These are phyloP conservation scores for Drosophila kohkoa DNA, from an alignment of 1,140 invertebrate genomes.

Conservation along the genomic window DNA sequence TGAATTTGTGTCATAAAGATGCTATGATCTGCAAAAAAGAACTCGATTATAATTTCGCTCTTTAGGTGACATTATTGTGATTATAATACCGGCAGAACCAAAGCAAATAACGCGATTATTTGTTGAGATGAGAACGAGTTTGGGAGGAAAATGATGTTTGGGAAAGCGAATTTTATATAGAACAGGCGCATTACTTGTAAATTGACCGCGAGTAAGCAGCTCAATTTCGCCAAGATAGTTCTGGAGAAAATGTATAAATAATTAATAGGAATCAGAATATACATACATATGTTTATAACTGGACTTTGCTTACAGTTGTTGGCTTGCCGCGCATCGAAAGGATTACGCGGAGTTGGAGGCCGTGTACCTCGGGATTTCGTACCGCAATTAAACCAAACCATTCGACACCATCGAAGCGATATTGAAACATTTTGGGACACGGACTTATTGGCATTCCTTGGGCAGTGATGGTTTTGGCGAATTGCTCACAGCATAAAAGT, in stretches of 20 bases:
- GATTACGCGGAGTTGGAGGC: conserved; percentile 71
- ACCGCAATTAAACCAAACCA: conserved; percentile 79
- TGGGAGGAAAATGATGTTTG: conserved; percentile 75
- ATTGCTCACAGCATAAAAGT: conserved; percentile 60
- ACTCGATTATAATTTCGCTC: no score
- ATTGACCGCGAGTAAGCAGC: conserved; percentile 74
- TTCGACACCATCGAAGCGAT: conserved; percentile 75
- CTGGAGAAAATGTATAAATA: conserved; percentile 26
- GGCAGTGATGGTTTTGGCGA: conserved; percentile 45
- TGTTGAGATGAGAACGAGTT: conserved; percentile 68
- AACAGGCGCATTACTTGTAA: conserved; percentile 57
- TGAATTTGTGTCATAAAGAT: conserved; percentile 83
- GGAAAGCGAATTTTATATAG: conserved; percentile 80
- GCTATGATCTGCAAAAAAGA: conserved; percentile 63
- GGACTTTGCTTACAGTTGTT: conserved; percentile 63
- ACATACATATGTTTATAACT: no score
- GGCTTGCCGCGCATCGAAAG: conserved; percentile 82
- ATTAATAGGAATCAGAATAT: no score
- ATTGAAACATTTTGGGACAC: conserved; percentile 82
- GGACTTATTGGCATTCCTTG: conserved; percentile 79
- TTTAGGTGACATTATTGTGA: no score
- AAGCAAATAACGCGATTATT: conserved; percentile 79
- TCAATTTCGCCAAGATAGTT: conserved; percentile 82
- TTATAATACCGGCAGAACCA: conserved; percentile 61
- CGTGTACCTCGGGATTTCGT: conserved; percentile 64